A percentile compares a stretch with the other conserved stretches of the same genome.
Evolutionary conservation across 2,888 invertebrate species (phyloP).

Genomic region (Caenorhabditis becei): DNA sequence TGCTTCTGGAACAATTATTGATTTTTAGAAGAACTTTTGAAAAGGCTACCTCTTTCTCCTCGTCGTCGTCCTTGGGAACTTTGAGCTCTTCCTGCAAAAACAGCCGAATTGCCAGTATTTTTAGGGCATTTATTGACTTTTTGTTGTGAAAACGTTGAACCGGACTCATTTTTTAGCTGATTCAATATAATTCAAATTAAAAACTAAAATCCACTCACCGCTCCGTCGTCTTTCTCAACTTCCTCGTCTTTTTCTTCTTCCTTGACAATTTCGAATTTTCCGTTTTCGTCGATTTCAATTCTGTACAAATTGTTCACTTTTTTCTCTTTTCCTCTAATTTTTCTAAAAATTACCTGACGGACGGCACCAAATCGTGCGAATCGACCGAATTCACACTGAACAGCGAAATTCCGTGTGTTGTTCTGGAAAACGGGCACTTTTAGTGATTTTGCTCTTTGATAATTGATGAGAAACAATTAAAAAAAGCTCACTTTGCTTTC

Average conservation of each 20-base stretch:
- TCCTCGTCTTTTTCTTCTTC: constrained; percentile 20
- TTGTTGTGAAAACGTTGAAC: no score
- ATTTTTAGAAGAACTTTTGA: not conserved
- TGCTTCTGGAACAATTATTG: no score
- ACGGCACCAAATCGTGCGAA: constrained; percentile 59
- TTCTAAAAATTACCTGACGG: constrained; percentile 26
- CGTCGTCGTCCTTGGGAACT: not conserved
- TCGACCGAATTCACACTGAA: constrained; percentile 60
- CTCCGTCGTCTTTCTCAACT: constrained; percentile 18
- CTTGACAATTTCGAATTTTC: constrained; percentile 17
- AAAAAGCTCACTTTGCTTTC: constrained; percentile 59
- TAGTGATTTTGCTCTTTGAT: not conserved
- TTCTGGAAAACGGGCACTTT: constrained; percentile 32
- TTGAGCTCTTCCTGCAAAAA: constrained; percentile 5
- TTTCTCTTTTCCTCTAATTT: not conserved
- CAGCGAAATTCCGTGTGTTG: constrained; percentile 52
- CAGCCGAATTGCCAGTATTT: no score
- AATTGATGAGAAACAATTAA: not conserved
- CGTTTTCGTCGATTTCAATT: constrained; percentile 26
- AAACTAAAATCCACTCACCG: not conserved
- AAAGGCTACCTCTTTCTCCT: not conserved
- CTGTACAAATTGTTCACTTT: constrained; percentile 5
- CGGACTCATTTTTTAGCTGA: no score
- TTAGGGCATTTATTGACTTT: no score
- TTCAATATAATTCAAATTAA: no score